Conservation (phyloP, 2,888 invertebrate species). For the Zelleria hepariella region DNA sequence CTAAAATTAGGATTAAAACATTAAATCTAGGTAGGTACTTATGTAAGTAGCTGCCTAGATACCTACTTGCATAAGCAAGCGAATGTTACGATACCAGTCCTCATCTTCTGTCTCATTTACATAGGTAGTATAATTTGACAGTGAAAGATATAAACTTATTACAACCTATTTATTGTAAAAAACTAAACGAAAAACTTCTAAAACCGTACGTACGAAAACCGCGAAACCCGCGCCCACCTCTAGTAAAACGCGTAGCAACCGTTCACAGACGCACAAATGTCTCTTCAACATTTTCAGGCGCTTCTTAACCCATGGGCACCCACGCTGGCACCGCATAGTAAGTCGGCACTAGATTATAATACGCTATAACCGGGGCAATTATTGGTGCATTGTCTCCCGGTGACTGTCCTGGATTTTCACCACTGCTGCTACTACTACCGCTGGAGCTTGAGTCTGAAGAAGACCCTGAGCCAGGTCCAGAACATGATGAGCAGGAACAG, state of each 20-base stretch:
- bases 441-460: neutral
- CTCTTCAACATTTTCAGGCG: neutral
- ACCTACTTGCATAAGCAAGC: too few relatives aligned
- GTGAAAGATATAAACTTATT: too few relatives aligned
- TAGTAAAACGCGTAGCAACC: neutral
- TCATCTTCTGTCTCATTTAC: too few relatives aligned
- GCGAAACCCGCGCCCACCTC: neutral
- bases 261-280: neutral
- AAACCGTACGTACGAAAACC: too few relatives aligned
- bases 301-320: neutral
- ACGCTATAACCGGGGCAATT: neutral
- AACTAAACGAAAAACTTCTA: too few relatives aligned
- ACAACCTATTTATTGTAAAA: conserved; percentile 1
- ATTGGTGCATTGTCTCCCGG: neutral
- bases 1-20: too few relatives aligned
- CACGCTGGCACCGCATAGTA: neutral
- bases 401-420: neutral
- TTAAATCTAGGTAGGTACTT: too few relatives aligned
- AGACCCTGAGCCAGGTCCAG: neutral
- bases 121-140: too few relatives aligned
- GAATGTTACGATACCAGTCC: too few relatives aligned
- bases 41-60: too few relatives aligned
- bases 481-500: neutral
- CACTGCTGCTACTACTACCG: neutral
- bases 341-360: neutral